Evolutionary conservation across 2,888 invertebrate genomes (phyloP).

Genomic region (Synanthedon formicaeformis): DNA sequence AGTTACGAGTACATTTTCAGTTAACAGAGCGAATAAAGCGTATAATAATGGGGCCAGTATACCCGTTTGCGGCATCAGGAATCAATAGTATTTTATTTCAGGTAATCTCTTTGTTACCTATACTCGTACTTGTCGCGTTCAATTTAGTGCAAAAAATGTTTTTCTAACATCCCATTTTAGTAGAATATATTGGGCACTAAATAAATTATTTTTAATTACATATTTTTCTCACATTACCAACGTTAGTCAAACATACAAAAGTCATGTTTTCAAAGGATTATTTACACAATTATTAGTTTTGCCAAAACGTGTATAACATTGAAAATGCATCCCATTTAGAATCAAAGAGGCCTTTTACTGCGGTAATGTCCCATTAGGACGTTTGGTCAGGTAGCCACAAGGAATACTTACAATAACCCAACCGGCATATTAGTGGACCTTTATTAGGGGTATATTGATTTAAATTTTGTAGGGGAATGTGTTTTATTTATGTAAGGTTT

Average conservation of each 20-base stretch:
- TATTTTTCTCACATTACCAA: no score
- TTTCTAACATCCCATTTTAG: no score
- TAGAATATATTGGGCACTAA: no score
- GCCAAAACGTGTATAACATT: conserved; percentile 17
- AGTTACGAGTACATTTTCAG: conserved; percentile 16
- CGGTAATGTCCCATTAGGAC: conserved; percentile 17
- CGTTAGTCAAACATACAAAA: not conserved
- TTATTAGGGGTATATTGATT: not conserved
- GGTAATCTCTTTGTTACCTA: conserved; percentile 30
- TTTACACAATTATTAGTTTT: conserved; percentile 11
- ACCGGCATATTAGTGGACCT: conserved; percentile 2
- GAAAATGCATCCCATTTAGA: conserved; percentile 17
- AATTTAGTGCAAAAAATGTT: not conserved
- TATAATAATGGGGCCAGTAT: conserved; percentile 30
- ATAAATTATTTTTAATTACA: no score
- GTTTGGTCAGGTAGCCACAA: conserved; percentile 17
- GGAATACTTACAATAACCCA: conserved; percentile 13
- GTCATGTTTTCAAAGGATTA: not conserved
- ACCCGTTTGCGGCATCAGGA: conserved; percentile 26
- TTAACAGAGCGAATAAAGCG: conserved; percentile 29
- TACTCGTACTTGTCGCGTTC: not conserved
- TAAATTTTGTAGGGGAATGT: not conserved
- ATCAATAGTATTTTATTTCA: conserved; percentile 27
- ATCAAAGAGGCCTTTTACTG: conserved; percentile 22
- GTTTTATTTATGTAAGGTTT: no score